Percentiles rank a stretch among this genome's conserved stretches.
These are phyloP conservation scores for Glyptemys insculpta DNA, from an alignment of 2,797 vertebrate species.

Conservation along the genomic window DNA sequence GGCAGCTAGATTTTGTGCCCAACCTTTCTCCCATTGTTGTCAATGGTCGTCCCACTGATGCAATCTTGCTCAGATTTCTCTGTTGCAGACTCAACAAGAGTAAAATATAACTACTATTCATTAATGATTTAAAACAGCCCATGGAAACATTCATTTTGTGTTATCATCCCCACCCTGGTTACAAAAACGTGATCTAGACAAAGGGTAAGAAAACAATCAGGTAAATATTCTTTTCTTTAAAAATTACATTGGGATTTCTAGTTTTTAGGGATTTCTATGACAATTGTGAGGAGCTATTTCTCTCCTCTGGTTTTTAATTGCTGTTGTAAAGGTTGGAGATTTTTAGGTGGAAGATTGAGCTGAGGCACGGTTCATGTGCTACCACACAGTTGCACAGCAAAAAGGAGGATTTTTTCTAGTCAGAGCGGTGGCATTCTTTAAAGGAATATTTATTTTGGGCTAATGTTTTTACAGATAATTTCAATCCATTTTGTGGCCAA, in stretches of 20 bases:
- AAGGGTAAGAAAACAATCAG: slow-evolving; percentile 9
- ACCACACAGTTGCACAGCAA: background rate
- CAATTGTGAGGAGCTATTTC: slow-evolving; percentile 80
- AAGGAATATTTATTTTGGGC: background rate
- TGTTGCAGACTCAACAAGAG: background rate
- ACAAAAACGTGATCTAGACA: background rate
- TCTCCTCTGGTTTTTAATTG: slow-evolving; percentile 78
- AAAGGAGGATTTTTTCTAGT: background rate
- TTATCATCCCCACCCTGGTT: background rate
- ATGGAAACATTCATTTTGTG: slow-evolving; percentile 29
- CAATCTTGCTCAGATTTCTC: background rate
- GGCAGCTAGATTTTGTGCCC: background rate
- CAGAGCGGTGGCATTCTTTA: background rate
- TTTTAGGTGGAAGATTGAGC: background rate
- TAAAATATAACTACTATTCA: background rate
- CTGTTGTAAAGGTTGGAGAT: background rate
- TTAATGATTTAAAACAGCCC: background rate
- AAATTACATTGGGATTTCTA: slow-evolving; percentile 76
- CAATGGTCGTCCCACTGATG: background rate
- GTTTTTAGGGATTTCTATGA: slow-evolving; percentile 45
- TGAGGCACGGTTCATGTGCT: background rate
- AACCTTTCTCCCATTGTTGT: background rate
- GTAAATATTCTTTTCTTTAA: slow-evolving; percentile 67
- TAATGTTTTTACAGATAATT: background rate
- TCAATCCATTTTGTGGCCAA: background rate